A percentile compares a stretch with the other conserved stretches of the same genome.
Conservation (phyloP, 1,140 invertebrate genomes). For the Atta colombica region DNA sequence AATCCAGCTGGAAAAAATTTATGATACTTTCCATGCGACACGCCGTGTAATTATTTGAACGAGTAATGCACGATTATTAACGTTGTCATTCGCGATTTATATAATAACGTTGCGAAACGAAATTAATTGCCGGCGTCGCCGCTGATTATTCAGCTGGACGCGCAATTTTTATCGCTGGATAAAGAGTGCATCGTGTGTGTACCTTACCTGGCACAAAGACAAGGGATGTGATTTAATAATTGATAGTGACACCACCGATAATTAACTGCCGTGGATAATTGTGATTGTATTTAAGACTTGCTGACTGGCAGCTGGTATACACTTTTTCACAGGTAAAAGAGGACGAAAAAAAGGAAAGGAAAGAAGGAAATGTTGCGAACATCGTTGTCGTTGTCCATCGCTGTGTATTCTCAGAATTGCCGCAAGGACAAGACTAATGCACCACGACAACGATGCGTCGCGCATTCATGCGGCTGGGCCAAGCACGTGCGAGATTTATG, state of each 20-base stretch:
- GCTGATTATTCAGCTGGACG: slow-evolving; percentile 69
- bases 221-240: slow-evolving; percentile 83
- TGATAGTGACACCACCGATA: slow-evolving; percentile 83
- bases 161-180: slow-evolving; percentile 67
- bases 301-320: slow-evolving; percentile 63
- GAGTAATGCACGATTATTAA: slow-evolving; percentile 15
- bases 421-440: slow-evolving; percentile 75
- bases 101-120: neutral
- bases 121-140: slow-evolving; percentile 57
- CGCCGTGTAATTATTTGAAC: slow-evolving; percentile 4
- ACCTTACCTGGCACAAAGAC: slow-evolving; percentile 11
- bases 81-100: slow-evolving; percentile 30
- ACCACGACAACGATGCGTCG: slow-evolving; percentile 59
- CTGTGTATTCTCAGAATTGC: slow-evolving; percentile 78
- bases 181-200: slow-evolving; percentile 12
- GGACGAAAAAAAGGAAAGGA: slow-evolving; percentile 58
- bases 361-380: slow-evolving; percentile 56
- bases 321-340: slow-evolving; percentile 28
- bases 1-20: neutral
- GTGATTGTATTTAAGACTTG: slow-evolving; percentile 79
- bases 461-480: slow-evolving; percentile 26
- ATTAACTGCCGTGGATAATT: slow-evolving; percentile 83
- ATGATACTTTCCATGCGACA: neutral
- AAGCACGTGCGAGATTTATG: slow-evolving; percentile 46
- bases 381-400: slow-evolving; percentile 34